phyloP scores from a whole-genome alignment of 2,113 vertebrate genomes.

The Chaetops frenatus region DNA sequence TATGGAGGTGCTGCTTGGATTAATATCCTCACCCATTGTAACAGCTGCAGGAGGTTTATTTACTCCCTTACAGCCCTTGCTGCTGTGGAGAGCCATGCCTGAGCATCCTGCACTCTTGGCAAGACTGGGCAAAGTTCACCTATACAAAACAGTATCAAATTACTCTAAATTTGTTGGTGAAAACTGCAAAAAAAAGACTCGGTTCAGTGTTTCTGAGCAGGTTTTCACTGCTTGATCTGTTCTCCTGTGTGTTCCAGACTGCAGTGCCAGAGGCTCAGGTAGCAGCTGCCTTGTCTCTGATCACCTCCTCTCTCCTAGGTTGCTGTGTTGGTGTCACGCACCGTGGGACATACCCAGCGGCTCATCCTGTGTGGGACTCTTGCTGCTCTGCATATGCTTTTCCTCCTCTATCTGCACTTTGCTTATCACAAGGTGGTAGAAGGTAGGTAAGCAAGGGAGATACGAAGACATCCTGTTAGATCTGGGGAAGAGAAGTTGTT shows the following conservation, averaged over 20 bases:
- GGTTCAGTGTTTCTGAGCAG: background rate
- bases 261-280: background rate
- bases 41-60: background rate
- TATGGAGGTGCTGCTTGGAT: background rate
- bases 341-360: slow-evolving; percentile 89
- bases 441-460: slow-evolving; percentile 77
- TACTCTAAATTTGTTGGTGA: background rate
- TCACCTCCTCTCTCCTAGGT: slow-evolving; percentile 72
- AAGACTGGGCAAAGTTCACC: background rate
- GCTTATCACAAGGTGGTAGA: slow-evolving; percentile 95
- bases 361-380: slow-evolving; percentile 89
- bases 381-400: slow-evolving; percentile 91
- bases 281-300: background rate
- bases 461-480: background rate
- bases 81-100: background rate
- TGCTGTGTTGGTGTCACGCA: slow-evolving; percentile 87
- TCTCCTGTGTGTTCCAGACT: background rate
- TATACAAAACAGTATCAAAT: background rate
- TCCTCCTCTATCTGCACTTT: slow-evolving; percentile 97
- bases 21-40: background rate
- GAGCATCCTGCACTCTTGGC: background rate
- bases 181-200: background rate
- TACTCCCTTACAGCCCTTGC: background rate
- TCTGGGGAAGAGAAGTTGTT: background rate
- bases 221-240: background rate